A percentile compares a stretch with the other conserved stretches of the same genome.
Evolutionary conservation across 2,888 invertebrate species (phyloP).

Genomic region (Calameuta filiformis): DNA sequence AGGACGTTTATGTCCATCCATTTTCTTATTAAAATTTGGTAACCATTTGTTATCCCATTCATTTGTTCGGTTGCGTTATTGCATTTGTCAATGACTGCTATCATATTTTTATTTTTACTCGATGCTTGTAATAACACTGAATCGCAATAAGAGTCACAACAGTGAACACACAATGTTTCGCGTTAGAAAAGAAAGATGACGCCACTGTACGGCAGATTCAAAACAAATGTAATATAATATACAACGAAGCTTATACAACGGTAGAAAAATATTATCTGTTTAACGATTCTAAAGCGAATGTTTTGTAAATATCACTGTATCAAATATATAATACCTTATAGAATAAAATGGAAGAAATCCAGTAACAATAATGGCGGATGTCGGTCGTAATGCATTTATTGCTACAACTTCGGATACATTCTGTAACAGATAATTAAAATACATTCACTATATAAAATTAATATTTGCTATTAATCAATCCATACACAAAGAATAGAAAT

Average conservation of each 20-base stretch:
- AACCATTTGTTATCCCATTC: not conserved
- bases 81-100: not conserved
- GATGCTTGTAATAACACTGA: not conserved
- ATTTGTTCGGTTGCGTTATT: not conserved
- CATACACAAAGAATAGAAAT: conserved; percentile 47
- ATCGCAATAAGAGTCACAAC: not conserved
- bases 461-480: conserved; percentile 1
- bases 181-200: not conserved
- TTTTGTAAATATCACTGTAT: not conserved
- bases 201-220: not conserved
- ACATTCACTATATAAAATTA: not conserved
- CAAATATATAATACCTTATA: conserved; percentile 28
- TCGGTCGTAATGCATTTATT: conserved; percentile 46
- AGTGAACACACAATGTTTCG: not conserved
- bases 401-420: conserved; percentile 37
- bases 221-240: not conserved
- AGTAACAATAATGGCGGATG: conserved; percentile 56
- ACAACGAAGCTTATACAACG: not conserved
- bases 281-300: not conserved
- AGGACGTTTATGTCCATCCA: not conserved
- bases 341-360: conserved; percentile 56
- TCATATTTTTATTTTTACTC: not conserved
- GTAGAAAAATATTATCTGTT: not conserved
- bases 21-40: not conserved
- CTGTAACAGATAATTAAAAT: conserved; percentile 40